Conservation (phyloP, 2,113 vertebrate species). For the Phaethon lepturus region DNA sequence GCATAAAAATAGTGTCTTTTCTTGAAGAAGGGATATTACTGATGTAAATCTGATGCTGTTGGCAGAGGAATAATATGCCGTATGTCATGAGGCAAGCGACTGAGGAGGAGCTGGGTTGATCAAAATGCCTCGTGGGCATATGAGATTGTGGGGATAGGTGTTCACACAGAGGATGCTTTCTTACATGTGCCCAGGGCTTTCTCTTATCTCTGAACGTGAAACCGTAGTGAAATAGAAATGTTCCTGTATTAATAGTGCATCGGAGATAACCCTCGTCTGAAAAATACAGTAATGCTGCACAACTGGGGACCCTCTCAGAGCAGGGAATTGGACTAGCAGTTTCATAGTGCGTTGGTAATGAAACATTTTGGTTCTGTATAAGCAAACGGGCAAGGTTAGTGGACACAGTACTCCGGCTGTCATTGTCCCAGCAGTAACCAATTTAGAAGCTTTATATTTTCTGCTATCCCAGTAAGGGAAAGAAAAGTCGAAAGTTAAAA, state of each 20-base stretch:
- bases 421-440: conserved; percentile 59
- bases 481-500: conserved; percentile 45
- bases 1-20: background rate
- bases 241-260: conserved; percentile 28
- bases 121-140: background rate
- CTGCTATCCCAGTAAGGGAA: conserved; percentile 1
- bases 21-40: conserved; percentile 7
- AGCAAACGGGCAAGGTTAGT: conserved; percentile 59
- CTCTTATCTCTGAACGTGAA: conserved; percentile 54
- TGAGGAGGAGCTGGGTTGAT: conserved; percentile 4
- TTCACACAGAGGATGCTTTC: conserved; percentile 24
- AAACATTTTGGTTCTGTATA: conserved; percentile 51
- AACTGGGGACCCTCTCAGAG: conserved; percentile 40
- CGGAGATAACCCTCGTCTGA: conserved; percentile 35
- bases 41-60: conserved; percentile 15
- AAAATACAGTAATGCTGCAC: conserved; percentile 21
- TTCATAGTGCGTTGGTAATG: conserved; percentile 32
- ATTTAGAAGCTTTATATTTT: conserved; percentile 59
- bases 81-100: background rate
- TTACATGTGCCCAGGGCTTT: conserved; percentile 34
- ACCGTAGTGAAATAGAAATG: conserved; percentile 22
- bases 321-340: conserved; percentile 22
- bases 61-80: background rate
- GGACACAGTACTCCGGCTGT: conserved; percentile 19
- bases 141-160: background rate